phyloP scores from a whole-genome alignment of 2,113 vertebrate species.

The Protobothrops mucrosquamatus region DNA sequence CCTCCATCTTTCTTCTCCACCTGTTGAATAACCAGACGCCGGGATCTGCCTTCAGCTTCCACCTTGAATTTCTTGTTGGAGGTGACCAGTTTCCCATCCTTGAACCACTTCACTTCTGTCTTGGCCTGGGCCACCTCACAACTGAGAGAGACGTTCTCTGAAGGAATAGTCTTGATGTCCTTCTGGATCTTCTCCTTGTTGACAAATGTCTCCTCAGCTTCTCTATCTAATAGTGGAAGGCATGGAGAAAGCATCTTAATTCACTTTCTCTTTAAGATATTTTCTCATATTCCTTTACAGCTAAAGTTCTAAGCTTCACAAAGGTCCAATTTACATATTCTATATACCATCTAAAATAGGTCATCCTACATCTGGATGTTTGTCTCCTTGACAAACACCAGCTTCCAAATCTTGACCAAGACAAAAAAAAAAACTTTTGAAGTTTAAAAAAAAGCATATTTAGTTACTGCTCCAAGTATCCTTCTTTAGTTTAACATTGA shows the following conservation, averaged over 20 bases:
- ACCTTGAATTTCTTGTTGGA: neutral
- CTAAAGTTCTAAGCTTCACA: neutral
- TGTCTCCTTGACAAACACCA: neutral
- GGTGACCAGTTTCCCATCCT: neutral
- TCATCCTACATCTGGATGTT: neutral
- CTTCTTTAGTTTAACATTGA: neutral
- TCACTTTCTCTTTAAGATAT: neutral
- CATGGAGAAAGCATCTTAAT: neutral
- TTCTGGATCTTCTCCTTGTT: constrained; percentile 57
- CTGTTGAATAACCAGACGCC: neutral
- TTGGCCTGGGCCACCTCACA: neutral
- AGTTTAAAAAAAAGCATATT: neutral
- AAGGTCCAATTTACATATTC: neutral
- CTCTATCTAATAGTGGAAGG: neutral
- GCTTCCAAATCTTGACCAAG: neutral
- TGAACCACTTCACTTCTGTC: neutral
- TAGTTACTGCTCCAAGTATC: neutral
- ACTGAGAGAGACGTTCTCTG: neutral
- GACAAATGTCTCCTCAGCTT: constrained; percentile 55
- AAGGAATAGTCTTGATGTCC: neutral
- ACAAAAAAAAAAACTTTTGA: neutral
- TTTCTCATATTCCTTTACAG: neutral
- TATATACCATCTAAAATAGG: neutral
- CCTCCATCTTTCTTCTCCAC: neutral
- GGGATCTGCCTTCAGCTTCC: neutral